A percentile compares a stretch with the other conserved stretches of the same genome.
phyloP scores from a whole-genome alignment of 2,113 vertebrate species.

The Pollimyrus isidori region DNA sequence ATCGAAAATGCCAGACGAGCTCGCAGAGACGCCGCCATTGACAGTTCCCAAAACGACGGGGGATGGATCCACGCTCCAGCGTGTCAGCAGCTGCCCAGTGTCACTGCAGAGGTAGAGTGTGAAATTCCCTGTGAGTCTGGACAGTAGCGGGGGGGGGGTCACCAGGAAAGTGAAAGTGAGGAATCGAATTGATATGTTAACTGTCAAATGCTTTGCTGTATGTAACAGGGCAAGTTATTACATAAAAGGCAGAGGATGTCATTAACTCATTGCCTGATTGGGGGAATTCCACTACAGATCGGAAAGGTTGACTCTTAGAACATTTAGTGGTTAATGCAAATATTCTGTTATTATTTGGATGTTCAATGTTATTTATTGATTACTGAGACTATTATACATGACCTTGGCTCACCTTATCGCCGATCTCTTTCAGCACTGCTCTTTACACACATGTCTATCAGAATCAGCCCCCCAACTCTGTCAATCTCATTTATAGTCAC shows the following conservation, averaged over 20 bases:
- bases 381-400: not conserved
- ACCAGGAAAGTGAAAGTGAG: not conserved
- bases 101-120: constrained; percentile 34
- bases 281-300: not conserved
- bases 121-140: not conserved
- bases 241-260: not conserved
- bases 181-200: not conserved
- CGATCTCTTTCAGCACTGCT: not conserved
- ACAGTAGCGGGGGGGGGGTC: not conserved
- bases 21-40: not conserved
- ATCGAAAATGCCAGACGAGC: not conserved
- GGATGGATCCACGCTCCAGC: constrained; percentile 26
- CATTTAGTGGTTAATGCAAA: not conserved
- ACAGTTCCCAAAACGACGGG: constrained; percentile 6
- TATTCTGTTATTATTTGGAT: not conserved
- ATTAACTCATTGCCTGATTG: not conserved
- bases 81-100: constrained; percentile 37
- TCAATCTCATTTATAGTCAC: not conserved
- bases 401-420: not conserved
- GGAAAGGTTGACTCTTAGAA: not conserved
- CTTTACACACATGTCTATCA: not conserved
- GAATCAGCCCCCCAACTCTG: not conserved
- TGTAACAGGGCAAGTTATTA: not conserved
- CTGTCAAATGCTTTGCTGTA: not conserved
- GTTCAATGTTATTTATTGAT: not conserved